Evolutionary conservation across 2,797 vertebrate species (phyloP).

Genomic region (Adelosebastes latens): DNA sequence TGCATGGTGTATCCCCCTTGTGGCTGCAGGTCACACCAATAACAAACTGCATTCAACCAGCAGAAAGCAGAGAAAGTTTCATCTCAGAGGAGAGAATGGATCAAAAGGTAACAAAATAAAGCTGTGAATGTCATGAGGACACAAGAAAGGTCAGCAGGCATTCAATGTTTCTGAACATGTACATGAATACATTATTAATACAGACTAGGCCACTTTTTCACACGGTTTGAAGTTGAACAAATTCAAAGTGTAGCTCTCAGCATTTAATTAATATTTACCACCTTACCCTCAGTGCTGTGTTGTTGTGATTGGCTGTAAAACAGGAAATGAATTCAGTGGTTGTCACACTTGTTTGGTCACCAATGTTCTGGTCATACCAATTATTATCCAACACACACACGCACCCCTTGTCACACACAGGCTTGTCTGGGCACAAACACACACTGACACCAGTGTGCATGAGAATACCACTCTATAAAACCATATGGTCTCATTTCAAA

Average conservation of each 20-base stretch:
- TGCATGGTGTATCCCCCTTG: slow-evolving; percentile 3
- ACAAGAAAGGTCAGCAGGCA: background rate
- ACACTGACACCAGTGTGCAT: slow-evolving; percentile 2
- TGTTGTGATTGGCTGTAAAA: slow-evolving; percentile 34
- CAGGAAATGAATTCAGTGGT: slow-evolving; percentile 43
- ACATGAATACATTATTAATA: background rate
- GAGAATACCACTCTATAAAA: slow-evolving; percentile 22
- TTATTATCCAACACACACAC: slow-evolving; percentile 7
- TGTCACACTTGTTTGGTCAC: slow-evolving; percentile 14
- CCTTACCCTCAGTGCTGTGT: background rate
- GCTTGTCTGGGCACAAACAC: slow-evolving; percentile 3
- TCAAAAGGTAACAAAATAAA: background rate
- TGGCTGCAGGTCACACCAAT: background rate
- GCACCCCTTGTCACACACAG: background rate
- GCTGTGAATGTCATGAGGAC: background rate
- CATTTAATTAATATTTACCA: slow-evolving; percentile 2
- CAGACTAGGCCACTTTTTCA: background rate
- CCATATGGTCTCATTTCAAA: background rate
- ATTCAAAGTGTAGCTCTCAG: background rate
- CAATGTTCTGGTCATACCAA: background rate
- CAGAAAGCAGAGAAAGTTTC: background rate
- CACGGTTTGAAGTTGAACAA: background rate
- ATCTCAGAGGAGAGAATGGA: background rate
- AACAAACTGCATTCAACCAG: background rate
- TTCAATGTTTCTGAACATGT: background rate